Evolutionary conservation across 2,888 invertebrate genomes (phyloP), one percentile per base, ranked within the genome.

Genomic region (Lampropteryx suffumata): DNA sequence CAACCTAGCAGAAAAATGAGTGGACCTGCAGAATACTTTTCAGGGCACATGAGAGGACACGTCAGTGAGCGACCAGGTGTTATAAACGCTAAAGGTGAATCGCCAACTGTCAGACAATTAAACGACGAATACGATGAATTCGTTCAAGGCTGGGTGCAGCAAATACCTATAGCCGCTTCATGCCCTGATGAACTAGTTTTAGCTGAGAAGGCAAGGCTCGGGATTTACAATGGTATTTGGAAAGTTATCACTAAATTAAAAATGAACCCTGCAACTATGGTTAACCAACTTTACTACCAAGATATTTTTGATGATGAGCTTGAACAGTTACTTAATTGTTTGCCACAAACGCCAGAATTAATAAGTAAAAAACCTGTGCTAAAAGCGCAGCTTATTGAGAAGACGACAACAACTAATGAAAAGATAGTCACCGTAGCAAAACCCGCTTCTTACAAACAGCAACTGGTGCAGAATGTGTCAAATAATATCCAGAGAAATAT

Each of bases 231-330:
- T 40, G 77, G 78, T 0, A 59, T 82, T 26, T 80, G 76, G 76
- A 76, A 80, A 69, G 65, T 65, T 8, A 60, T 83, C 1, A 71
- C 71, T 0, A 82, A 79, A 59, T 36, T 82, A 5, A 75, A 77
- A 62, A 67, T 74, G 58, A 70, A 79, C 28, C 78, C 77, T 1
- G 62, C 57, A 1, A 63, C 64, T 26, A 64, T 72, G 43, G 30
- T 58, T 5, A 76, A 85, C 47, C 62, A 65, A 3, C 77, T 78
- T 57, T 69, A 74, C 43, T 82, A 71, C 39, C 74, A 82, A 64
- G 81, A 84, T 47, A 55, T 72, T 2, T 65, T 89, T 14, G 82
- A 81, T 34, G 72, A 82, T 29, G 84, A 84, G 52, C 61, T 87
- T 9, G 86, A 84, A 56, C 67, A 69, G 8, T 57, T 89, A 32